Evolutionary conservation across 2,113 vertebrate genomes (phyloP).

Genomic region (Opisthocomus hoazin): DNA sequence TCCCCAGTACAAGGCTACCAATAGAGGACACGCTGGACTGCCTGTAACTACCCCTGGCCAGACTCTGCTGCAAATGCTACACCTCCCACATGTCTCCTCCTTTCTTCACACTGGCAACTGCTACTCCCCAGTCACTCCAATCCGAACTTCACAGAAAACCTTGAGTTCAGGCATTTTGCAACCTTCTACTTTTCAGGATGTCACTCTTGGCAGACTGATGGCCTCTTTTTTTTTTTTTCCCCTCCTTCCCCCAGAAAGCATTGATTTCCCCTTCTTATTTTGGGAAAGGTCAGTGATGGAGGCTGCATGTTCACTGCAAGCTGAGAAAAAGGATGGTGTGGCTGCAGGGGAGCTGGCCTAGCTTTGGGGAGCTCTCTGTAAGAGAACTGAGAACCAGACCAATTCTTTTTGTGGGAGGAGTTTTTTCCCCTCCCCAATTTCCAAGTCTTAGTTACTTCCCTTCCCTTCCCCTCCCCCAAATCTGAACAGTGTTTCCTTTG

Average conservation of each 20-base stretch:
- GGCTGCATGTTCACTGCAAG: background rate
- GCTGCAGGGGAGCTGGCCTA: background rate
- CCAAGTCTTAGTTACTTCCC: constrained; percentile 7
- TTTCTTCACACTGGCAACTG: background rate
- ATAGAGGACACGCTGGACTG: background rate
- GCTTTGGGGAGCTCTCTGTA: background rate
- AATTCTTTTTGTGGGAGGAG: background rate
- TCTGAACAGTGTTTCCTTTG: constrained; percentile 39
- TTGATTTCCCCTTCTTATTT: background rate
- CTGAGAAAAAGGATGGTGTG: background rate
- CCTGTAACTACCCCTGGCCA: background rate
- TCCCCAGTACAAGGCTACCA: background rate
- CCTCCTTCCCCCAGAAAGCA: background rate
- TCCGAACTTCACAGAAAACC: background rate
- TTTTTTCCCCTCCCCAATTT: background rate
- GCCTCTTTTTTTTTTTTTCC: too few relatives aligned
- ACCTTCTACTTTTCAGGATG: background rate
- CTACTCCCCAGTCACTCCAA: background rate
- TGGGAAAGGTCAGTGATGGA: background rate
- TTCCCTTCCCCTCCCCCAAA: background rate
- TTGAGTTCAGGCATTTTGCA: background rate
- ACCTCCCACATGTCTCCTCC: background rate
- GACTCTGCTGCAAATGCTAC: background rate
- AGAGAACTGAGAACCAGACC: background rate
- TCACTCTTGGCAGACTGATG: background rate